Conservation (phyloP, 2,113 vertebrate genomes). For the Mustela nigripes region DNA sequence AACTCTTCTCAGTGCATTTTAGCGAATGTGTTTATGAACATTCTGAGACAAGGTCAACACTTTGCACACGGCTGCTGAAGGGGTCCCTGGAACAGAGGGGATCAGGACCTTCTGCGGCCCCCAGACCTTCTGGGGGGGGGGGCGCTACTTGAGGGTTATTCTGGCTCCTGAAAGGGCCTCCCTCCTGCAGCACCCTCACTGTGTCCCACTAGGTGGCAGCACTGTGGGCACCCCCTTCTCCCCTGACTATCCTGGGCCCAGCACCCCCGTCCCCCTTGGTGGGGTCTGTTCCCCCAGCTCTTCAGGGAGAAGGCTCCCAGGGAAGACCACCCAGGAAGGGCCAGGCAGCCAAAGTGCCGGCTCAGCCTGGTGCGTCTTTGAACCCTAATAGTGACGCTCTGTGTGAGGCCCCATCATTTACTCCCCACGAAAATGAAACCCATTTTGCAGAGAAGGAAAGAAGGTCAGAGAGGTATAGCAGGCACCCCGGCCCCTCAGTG, state of each 20-base stretch:
- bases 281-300: neutral
- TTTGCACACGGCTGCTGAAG: too few relatives aligned
- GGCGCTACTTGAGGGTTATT: neutral
- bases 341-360: neutral
- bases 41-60: neutral
- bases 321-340: neutral
- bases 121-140: too few relatives aligned
- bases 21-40: rapidly evolving
- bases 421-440: neutral
- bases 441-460: neutral
- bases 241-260: neutral
- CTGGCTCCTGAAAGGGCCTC: neutral
- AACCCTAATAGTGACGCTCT: neutral
- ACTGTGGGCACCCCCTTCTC: neutral
- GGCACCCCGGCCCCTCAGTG: neutral
- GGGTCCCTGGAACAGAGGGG: neutral
- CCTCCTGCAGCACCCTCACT: neutral
- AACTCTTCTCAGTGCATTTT: too few relatives aligned
- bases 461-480: neutral
- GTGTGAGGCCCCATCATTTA: neutral
- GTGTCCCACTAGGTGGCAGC: slow-evolving; percentile 77
- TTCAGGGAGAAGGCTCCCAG: neutral
- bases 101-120: rapidly evolving
- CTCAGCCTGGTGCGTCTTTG: neutral
- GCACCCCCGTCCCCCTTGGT: neutral